phyloP scores from a whole-genome alignment of 2,888 invertebrate genomes.

The Clunio marinus region DNA sequence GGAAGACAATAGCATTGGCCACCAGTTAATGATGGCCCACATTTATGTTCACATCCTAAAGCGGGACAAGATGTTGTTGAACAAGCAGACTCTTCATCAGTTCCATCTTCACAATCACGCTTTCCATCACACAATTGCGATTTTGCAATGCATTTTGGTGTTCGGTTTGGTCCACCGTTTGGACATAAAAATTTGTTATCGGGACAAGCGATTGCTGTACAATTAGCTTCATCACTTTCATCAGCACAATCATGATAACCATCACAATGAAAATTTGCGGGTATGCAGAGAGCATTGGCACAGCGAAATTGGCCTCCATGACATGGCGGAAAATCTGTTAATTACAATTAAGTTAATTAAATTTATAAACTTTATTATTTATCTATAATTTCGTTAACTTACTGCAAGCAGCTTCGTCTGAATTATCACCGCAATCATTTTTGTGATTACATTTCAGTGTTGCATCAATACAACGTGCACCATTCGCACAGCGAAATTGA shows the following conservation, averaged over 20 bases:
- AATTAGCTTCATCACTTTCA: constrained; percentile 83
- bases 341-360: constrained; percentile 37
- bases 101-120: constrained; percentile 84
- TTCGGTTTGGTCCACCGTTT: constrained; percentile 64
- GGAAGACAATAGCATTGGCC: constrained; percentile 86
- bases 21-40: constrained; percentile 83
- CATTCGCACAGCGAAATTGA: constrained; percentile 79
- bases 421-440: constrained; percentile 86
- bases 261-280: constrained; percentile 77
- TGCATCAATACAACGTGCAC: constrained; percentile 74
- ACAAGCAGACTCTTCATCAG: constrained; percentile 83
- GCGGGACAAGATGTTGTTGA: constrained; percentile 77
- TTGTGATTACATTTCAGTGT: constrained; percentile 79
- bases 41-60: constrained; percentile 84
- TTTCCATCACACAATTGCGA: constrained; percentile 87
- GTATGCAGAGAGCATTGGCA: constrained; percentile 89
- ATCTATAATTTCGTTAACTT: constrained; percentile 50
- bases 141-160: constrained; percentile 82
- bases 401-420: constrained; percentile 88
- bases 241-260: constrained; percentile 83
- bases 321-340: constrained; percentile 80
- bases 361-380: background rate
- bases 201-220: constrained; percentile 80
- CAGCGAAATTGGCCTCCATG: constrained; percentile 89
- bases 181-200: constrained; percentile 89